Percentiles rank a stretch among this genome's conserved stretches.
Conservation (phyloP, 2,797 vertebrate genomes). For the Xenentodon cancila region DNA sequence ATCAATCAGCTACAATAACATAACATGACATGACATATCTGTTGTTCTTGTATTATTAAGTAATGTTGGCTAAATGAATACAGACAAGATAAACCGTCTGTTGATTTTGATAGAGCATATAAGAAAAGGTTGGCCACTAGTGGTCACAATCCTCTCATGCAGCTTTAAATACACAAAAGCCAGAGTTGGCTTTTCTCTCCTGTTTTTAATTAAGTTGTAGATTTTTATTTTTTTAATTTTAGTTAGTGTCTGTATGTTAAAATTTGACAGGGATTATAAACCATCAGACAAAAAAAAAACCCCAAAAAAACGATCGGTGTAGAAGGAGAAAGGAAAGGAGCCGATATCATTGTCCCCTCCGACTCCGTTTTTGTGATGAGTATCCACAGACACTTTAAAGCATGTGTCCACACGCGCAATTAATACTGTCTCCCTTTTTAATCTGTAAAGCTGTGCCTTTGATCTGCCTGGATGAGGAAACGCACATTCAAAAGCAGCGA, state of each 20-base stretch:
- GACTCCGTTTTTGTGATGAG: slow-evolving; percentile 41
- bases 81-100: no score
- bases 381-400: slow-evolving; percentile 8
- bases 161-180: slow-evolving; percentile 9
- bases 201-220: slow-evolving; percentile 11
- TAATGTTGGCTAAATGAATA: no score
- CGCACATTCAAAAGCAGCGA: slow-evolving; percentile 60
- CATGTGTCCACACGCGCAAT: not conserved
- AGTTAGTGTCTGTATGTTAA: slow-evolving; percentile 13
- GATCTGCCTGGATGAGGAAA: slow-evolving; percentile 69
- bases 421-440: slow-evolving; percentile 44
- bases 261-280: slow-evolving; percentile 42
- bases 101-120: no score
- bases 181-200: not conserved
- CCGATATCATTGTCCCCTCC: slow-evolving; percentile 42
- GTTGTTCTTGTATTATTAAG: no score
- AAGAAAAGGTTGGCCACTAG: no score
- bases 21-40: no score
- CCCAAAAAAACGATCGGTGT: slow-evolving; percentile 5
- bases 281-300: slow-evolving; percentile 50
- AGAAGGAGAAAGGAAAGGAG: slow-evolving; percentile 28
- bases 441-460: slow-evolving; percentile 69
- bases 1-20: no score
- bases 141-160: no score
- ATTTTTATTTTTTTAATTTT: slow-evolving; percentile 15